Percentiles rank a stretch among this genome's conserved stretches.
Conservation (phyloP, 2,113 vertebrate genomes). For the Cyanistes caeruleus region DNA sequence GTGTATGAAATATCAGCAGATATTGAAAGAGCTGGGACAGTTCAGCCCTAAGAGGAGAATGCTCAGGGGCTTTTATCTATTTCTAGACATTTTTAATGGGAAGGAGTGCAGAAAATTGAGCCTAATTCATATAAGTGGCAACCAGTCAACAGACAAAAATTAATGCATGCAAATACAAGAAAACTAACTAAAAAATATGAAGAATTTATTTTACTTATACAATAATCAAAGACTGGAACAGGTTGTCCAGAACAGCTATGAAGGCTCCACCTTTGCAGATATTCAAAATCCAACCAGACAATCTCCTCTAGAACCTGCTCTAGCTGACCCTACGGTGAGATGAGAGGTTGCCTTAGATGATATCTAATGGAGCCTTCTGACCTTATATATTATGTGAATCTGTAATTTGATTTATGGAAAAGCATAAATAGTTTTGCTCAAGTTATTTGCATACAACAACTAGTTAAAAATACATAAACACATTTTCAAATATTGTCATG, state of each 20-base stretch:
- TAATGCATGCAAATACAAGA: neutral
- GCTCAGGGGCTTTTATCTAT: neutral
- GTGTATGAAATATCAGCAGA: neutral
- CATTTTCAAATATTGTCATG: neutral
- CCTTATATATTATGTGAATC: neutral
- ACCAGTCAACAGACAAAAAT: neutral
- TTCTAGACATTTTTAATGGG: neutral
- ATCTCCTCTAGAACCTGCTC: neutral
- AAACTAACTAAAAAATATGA: neutral
- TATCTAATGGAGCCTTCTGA: neutral
- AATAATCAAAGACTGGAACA: neutral
- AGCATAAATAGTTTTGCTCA: neutral
- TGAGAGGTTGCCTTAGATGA: neutral
- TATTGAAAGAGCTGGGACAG: neutral
- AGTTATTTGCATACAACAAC: neutral
- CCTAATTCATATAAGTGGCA: neutral
- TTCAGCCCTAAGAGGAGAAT: neutral
- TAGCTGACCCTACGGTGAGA: neutral
- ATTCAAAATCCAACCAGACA: neutral
- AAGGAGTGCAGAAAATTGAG: neutral
- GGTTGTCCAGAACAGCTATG: neutral
- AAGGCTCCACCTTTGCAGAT: neutral
- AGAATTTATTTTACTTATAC: neutral
- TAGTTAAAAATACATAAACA: neutral
- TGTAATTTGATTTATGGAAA: neutral